Evolutionary conservation across 2,113 vertebrate genomes (phyloP).

Genomic region (Pipa parva): DNA sequence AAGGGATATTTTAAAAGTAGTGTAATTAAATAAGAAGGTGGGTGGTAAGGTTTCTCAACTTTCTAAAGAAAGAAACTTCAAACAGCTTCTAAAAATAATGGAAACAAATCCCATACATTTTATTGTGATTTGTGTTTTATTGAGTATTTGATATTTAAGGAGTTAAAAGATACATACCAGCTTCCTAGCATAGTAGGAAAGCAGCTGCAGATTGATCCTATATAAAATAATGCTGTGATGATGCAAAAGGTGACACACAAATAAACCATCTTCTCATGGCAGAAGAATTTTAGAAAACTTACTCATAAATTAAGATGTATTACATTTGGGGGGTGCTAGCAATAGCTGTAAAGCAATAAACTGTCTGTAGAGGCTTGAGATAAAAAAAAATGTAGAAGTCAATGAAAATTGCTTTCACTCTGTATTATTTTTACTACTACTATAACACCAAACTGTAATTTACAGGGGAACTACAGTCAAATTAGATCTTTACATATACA

Average conservation of each 20-base stretch:
- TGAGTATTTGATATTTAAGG: no score
- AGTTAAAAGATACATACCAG: constrained; percentile 11
- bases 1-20: not conserved
- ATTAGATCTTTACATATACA: no score
- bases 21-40: constrained; percentile 25
- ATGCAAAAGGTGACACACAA: constrained; percentile 21
- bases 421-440: no score
- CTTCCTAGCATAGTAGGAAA: constrained; percentile 4
- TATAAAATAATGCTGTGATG: constrained; percentile 21
- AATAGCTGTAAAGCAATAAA: no score
- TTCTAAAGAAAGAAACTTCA: not conserved
- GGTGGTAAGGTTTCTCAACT: not conserved
- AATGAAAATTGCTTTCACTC: no score
- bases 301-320: no score
- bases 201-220: constrained; percentile 4
- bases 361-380: constrained; percentile 19
- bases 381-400: not conserved
- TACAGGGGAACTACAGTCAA: no score
- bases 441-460: no score
- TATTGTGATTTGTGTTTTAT: not conserved
- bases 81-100: not conserved
- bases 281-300: constrained; percentile 9
- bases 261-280: constrained; percentile 14
- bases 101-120: constrained; percentile 13
- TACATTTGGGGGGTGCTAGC: no score